These are phyloP conservation scores for Apis florea DNA, from an alignment of 1,140 invertebrate genomes.

Conservation along the genomic window DNA sequence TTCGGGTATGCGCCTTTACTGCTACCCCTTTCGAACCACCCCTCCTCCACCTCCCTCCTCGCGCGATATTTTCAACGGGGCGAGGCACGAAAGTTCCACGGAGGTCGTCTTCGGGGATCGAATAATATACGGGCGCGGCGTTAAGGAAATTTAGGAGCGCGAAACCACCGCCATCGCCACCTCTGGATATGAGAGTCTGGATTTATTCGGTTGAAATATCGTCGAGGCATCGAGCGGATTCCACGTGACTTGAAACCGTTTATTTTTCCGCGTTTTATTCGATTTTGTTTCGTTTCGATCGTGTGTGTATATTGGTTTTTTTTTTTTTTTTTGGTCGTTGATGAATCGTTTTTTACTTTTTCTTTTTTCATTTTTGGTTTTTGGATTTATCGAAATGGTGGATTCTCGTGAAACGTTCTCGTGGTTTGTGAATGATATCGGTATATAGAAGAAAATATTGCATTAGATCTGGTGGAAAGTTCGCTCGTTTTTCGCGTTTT, in stretches of 20 bases:
- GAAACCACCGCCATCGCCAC: slow-evolving; percentile 39
- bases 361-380: no score
- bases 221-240: slow-evolving; percentile 30
- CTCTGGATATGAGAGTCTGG: slow-evolving; percentile 71
- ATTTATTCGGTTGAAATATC: slow-evolving; percentile 72
- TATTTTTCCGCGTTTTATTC: neutral
- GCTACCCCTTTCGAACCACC: neutral
- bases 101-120: slow-evolving; percentile 23
- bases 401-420: no score
- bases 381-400: neutral
- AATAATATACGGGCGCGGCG: slow-evolving; percentile 69
- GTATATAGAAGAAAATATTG: no score
- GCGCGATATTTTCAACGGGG: slow-evolving; percentile 13
- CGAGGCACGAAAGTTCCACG: slow-evolving; percentile 54
- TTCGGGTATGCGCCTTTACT: slow-evolving; percentile 29
- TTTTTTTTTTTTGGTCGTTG: no score
- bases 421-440: no score
- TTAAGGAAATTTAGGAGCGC: slow-evolving; percentile 74
- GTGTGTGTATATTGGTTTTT: no score
- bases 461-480: no score
- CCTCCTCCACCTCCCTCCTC: neutral
- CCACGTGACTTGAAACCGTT: neutral
- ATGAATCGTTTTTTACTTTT: neutral
- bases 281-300: neutral
- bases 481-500: no score